phyloP scores from a whole-genome alignment of 2,113 vertebrate species.

The Zapus hudsonius region DNA sequence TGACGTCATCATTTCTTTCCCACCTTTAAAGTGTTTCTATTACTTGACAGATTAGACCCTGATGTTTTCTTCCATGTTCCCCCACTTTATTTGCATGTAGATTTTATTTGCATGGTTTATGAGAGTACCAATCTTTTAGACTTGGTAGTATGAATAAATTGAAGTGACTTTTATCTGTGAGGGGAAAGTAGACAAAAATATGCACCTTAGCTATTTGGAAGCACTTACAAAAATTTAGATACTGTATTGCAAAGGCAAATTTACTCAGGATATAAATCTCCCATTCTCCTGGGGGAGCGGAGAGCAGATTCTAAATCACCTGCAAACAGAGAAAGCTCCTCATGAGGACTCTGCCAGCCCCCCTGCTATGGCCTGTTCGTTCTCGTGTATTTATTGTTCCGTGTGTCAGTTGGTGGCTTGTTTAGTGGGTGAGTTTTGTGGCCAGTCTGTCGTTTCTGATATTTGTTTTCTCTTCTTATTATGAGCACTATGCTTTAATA shows the following conservation, averaged over 20 bases:
- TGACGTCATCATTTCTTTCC: background rate
- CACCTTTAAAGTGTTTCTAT: background rate
- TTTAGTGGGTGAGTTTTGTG: background rate
- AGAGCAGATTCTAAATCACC: background rate
- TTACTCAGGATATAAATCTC: constrained; percentile 9
- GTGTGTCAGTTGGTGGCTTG: background rate
- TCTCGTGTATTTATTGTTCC: background rate
- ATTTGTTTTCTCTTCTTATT: background rate
- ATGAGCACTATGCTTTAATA: background rate
- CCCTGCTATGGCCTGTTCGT: background rate
- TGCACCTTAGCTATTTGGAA: constrained; percentile 8
- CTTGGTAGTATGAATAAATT: background rate
- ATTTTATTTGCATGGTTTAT: background rate
- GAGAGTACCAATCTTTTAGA: background rate
- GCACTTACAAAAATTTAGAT: constrained; percentile 31
- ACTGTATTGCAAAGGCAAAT: background rate
- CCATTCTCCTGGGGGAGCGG: background rate
- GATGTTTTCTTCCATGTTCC: constrained; percentile 27
- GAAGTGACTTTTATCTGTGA: constrained; percentile 31
- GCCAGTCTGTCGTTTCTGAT: background rate
- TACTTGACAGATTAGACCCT: constrained; percentile 33
- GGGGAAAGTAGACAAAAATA: background rate
- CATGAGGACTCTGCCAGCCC: background rate
- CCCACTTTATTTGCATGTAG: background rate
- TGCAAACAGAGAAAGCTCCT: background rate